These are phyloP conservation scores for Microcebus lehilahytsara DNA, from an alignment of 2,113 vertebrate genomes.

Conservation along the genomic window DNA sequence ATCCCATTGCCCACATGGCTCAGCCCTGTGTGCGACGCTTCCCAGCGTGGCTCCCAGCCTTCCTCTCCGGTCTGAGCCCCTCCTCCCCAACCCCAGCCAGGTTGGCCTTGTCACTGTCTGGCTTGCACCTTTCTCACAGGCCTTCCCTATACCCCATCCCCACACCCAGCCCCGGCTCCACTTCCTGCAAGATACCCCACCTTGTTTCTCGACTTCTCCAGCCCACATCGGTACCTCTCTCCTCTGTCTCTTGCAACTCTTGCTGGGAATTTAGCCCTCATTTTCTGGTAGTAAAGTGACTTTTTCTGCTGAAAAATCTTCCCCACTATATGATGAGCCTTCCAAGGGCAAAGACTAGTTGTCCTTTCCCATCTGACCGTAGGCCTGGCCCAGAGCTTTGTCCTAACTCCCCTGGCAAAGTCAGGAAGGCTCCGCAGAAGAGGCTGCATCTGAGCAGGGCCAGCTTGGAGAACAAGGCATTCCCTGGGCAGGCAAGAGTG, in stretches of 20 bases:
- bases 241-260: background rate
- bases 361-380: background rate
- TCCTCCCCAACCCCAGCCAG: background rate
- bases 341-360: background rate
- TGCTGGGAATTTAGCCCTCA: background rate
- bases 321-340: background rate
- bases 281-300: background rate
- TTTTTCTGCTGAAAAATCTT: background rate
- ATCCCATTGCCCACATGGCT: background rate
- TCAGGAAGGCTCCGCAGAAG: background rate
- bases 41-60: background rate
- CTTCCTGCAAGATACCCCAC: background rate
- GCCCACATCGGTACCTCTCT: accelerated
- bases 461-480: background rate
- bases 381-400: background rate
- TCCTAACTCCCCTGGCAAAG: background rate
- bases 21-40: background rate
- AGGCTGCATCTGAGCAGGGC: background rate
- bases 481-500: background rate
- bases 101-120: background rate
- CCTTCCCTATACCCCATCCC: background rate
- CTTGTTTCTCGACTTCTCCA: background rate
- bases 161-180: background rate
- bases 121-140: background rate
- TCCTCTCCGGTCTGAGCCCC: background rate